Base-by-base conservation (phyloP, 2,888 invertebrate genomes). In the Neocrepidodera transversa region DNA sequence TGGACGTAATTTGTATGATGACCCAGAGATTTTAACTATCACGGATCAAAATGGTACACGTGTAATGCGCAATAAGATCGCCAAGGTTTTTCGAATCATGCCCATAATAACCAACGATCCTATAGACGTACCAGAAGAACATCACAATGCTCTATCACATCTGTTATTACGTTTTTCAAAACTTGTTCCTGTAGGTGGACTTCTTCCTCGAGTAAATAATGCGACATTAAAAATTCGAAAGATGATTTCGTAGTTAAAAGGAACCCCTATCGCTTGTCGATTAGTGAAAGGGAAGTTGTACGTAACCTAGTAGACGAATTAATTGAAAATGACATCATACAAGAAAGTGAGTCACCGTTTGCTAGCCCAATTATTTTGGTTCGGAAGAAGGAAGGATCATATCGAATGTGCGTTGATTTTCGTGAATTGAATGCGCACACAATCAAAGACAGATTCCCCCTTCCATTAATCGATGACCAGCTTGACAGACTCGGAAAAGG, bases 401-500 rank as follows among this genome's bases (percentile, higher is more conserved):
- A 49, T n/a, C 51, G 72, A 11, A 40, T 75, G 52, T 68, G 67
- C 30, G 67, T 75, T 1, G 73, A 74, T 51, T 78, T 63, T 45
- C 55, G 75, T 8, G 58, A 54, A 14, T 53, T 78, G 1, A 79
- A 79, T 54, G 38, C 49, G 3, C 63, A 64, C 6, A 77, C 75
- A 0, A 59, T 71, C 0, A 70, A 73, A 5, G 74, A 77, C 36
- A 18, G 68, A 5, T 75, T 69, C 54, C 75, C 76, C 0, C 49
- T 77, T 1, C 74, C 74, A 1, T 60, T 68, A 14, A 71, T 78
- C 5, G 68, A 73, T 5, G 76, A 78, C 23, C 68, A 71, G 18
- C 36, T 74, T 26, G 68, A 74, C 50, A 42, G 58, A 13, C 50
- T 78, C 13, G 57, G 66, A 3, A 65, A 68, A 7, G 66, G 67